A percentile compares a stretch with the other conserved stretches of the same genome.
Evolutionary conservation across 2,888 invertebrate genomes (phyloP).

Genomic region (Heliconius sara): DNA sequence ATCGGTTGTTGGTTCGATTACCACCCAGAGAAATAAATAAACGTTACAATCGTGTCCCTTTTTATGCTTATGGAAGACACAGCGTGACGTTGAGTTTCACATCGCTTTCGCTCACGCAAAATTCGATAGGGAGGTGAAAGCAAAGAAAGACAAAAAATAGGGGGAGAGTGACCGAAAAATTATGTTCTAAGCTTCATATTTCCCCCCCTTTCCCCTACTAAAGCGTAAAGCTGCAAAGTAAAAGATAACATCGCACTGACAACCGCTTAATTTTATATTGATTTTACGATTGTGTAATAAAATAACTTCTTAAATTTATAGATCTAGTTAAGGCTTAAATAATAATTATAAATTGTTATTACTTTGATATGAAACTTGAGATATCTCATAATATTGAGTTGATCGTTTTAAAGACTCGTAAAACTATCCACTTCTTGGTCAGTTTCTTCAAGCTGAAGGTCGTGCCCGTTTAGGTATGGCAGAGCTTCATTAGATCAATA

Average conservation of each 20-base stretch:
- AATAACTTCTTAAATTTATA: neutral
- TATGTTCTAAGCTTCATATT: neutral
- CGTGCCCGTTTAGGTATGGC: too few relatives aligned
- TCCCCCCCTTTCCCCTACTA: neutral
- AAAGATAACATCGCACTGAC: neutral
- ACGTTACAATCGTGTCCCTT: too few relatives aligned
- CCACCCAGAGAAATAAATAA: too few relatives aligned
- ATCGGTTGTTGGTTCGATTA: too few relatives aligned
- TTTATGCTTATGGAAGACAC: too few relatives aligned
- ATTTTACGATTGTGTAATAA: conserved; percentile 3
- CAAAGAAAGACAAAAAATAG: too few relatives aligned
- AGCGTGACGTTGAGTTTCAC: too few relatives aligned
- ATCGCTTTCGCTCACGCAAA: too few relatives aligned
- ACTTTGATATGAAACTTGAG: neutral
- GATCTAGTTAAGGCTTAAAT: neutral
- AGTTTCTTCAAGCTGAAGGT: too few relatives aligned
- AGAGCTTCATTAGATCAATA: too few relatives aligned
- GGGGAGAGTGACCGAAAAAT: too few relatives aligned
- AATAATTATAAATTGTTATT: conserved; percentile 9
- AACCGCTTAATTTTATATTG: neutral
- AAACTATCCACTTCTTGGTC: neutral
- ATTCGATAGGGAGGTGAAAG: too few relatives aligned
- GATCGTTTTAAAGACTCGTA: neutral
- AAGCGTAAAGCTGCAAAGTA: neutral
- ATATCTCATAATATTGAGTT: neutral